Percentiles rank a stretch among this genome's conserved stretches.
Evolutionary conservation across 2,113 vertebrate genomes (phyloP).

Genomic region (Clupea harengus): DNA sequence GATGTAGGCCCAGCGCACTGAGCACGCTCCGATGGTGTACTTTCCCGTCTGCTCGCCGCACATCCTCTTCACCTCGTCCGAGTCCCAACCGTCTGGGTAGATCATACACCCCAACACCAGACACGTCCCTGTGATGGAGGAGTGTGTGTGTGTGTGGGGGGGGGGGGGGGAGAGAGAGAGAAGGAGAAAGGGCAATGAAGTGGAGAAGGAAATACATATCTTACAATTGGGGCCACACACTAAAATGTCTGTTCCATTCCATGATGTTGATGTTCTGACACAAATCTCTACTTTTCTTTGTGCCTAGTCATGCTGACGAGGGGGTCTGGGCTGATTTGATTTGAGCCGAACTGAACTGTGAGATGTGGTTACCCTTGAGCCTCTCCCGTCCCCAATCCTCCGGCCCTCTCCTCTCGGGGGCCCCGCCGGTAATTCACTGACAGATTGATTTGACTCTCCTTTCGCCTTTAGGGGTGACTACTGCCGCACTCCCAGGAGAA

Average conservation of each 20-base stretch:
- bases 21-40: conserved; percentile 93
- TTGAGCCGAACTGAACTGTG: not conserved
- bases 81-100: conserved; percentile 98
- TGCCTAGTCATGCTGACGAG: not conserved
- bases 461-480: not conserved
- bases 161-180: not conserved
- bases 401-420: not conserved
- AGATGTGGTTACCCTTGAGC: not conserved
- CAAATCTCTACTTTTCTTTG: not conserved
- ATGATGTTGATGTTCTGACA: not conserved
- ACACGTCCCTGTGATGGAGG: conserved; percentile 80
- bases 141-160: not conserved
- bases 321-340: not conserved
- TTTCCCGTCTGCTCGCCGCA: conserved; percentile 98
- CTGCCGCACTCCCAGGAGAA: not conserved
- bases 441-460: conserved; percentile 3
- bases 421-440: not conserved
- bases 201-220: not conserved
- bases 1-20: conserved; percentile 86
- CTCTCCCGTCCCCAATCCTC: not conserved
- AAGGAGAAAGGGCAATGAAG: not conserved
- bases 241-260: not conserved
- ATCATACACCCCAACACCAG: conserved; percentile 98
- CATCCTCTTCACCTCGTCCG: conserved; percentile 96
- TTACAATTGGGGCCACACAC: no score